These are phyloP conservation scores for Colossoma macropomum DNA, from an alignment of 2,113 vertebrate species.

Conservation along the genomic window DNA sequence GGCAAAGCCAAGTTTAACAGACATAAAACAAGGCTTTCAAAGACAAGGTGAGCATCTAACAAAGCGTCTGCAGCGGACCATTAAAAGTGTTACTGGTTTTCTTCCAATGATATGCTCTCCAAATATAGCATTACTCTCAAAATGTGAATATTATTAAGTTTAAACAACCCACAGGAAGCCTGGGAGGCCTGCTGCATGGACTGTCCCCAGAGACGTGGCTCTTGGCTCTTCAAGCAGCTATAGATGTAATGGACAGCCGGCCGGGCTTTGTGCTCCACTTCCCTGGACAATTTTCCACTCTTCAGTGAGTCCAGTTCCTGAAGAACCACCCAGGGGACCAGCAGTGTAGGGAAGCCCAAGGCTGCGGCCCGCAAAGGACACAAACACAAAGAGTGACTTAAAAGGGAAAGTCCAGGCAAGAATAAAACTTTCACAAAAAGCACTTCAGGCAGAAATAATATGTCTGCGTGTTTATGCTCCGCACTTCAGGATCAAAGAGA, in stretches of 20 bases:
- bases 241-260: constrained; percentile 92
- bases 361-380: constrained; percentile 65
- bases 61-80: no score
- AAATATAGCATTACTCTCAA: background rate
- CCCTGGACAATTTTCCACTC: constrained; percentile 79
- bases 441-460: background rate
- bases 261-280: constrained; percentile 81
- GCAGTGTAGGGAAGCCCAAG: constrained; percentile 79
- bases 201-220: constrained; percentile 87
- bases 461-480: background rate
- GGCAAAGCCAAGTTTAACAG: no score
- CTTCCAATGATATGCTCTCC: no score
- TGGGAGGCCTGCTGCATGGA: constrained; percentile 91
- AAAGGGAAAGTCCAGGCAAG: background rate
- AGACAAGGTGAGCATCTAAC: no score
- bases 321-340: constrained; percentile 94
- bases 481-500: background rate
- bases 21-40: no score
- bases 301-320: constrained; percentile 93
- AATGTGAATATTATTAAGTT: background rate
- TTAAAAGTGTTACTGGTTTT: no score
- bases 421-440: no score
- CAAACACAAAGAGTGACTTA: background rate
- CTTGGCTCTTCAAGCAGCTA: constrained; percentile 81
- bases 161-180: constrained; percentile 80